A percentile compares a stretch with the other conserved stretches of the same genome.
These are phyloP conservation scores for Lepidotrigona ventralis DNA, from an alignment of 1,140 invertebrate genomes.

Conservation along the genomic window DNA sequence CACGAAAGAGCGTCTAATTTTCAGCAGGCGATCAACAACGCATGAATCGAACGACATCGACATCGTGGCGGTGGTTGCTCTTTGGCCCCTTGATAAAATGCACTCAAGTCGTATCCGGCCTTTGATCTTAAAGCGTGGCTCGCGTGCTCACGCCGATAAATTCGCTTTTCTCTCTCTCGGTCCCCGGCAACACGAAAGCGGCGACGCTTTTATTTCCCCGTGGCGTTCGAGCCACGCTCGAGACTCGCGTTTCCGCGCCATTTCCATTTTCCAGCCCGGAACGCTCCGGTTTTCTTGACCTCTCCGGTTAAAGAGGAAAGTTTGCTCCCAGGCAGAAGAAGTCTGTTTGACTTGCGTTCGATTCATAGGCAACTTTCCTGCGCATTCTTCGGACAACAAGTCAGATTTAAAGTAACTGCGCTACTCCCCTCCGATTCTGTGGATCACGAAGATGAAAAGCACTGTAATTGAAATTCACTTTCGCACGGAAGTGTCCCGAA, in stretches of 20 bases:
- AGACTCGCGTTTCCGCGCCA: background rate
- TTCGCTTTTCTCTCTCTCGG: constrained; percentile 30
- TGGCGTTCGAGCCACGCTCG: background rate
- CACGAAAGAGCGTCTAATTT: background rate
- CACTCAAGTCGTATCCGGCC: constrained; percentile 61
- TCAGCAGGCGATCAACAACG: background rate
- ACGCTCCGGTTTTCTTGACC: background rate
- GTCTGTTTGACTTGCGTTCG: background rate
- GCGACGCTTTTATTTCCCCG: background rate
- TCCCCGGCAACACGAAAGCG: background rate
- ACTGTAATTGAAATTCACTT: too few relatives aligned
- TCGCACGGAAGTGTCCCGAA: too few relatives aligned
- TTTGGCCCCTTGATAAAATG: constrained; percentile 57
- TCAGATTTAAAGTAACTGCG: too few relatives aligned
- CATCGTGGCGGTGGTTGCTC: constrained; percentile 37
- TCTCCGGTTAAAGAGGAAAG: background rate
- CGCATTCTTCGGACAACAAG: background rate
- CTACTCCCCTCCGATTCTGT: too few relatives aligned
- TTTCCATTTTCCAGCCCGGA: background rate
- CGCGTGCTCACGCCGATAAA: constrained; percentile 60
- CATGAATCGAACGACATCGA: background rate
- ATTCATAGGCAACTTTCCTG: background rate
- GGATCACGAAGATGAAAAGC: too few relatives aligned
- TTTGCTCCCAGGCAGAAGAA: background rate
- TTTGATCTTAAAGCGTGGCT: constrained; percentile 58